These are phyloP conservation scores for Hydrozoanthus gracilis DNA, from an alignment of 92 coral and sea anemone genomes.

Conservation along the genomic window DNA sequence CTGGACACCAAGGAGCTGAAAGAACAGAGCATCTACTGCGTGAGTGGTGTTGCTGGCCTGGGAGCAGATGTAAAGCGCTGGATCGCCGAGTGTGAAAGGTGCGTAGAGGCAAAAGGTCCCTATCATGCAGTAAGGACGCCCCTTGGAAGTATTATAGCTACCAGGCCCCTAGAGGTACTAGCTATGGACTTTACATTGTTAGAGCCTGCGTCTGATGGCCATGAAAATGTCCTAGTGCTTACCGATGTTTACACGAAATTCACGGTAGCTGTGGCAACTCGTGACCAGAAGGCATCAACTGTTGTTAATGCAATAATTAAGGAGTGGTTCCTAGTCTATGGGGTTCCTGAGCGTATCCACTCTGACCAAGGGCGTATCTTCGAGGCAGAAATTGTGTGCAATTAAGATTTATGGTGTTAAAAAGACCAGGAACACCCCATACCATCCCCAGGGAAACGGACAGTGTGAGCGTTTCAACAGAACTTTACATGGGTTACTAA, in stretches of 20 bases:
- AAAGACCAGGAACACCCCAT: slow-evolving; percentile 72
- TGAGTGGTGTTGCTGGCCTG: background rate
- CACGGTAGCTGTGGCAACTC: slow-evolving; percentile 61
- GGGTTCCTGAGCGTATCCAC: slow-evolving; percentile 65
- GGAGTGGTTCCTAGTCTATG: slow-evolving; percentile 72
- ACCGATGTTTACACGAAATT: slow-evolving; percentile 75
- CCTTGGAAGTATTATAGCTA: slow-evolving; percentile 59
- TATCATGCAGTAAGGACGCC: slow-evolving; percentile 56
- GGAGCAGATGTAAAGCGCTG: too few relatives aligned
- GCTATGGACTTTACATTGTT: slow-evolving; percentile 62
- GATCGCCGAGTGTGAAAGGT: too few relatives aligned
- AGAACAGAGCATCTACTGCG: background rate
- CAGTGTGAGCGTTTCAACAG: slow-evolving; percentile 75
- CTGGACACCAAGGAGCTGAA: background rate
- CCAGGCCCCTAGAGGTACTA: slow-evolving; percentile 66
- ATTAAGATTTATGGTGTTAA: slow-evolving; percentile 63
- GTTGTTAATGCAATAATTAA: slow-evolving; percentile 56
- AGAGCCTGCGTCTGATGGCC: slow-evolving; percentile 66
- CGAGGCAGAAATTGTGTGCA: slow-evolving; percentile 64
- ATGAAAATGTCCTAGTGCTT: slow-evolving; percentile 67
- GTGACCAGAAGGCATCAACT: slow-evolving; percentile 65
- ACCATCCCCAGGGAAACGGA: slow-evolving; percentile 75
- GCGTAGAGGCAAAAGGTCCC: too few relatives aligned
- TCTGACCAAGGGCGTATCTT: slow-evolving; percentile 75
- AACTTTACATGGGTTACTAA: slow-evolving; percentile 66